These are phyloP conservation scores for Mylabris phalerata DNA, from an alignment of 1,140 invertebrate species.

Conservation along the genomic window DNA sequence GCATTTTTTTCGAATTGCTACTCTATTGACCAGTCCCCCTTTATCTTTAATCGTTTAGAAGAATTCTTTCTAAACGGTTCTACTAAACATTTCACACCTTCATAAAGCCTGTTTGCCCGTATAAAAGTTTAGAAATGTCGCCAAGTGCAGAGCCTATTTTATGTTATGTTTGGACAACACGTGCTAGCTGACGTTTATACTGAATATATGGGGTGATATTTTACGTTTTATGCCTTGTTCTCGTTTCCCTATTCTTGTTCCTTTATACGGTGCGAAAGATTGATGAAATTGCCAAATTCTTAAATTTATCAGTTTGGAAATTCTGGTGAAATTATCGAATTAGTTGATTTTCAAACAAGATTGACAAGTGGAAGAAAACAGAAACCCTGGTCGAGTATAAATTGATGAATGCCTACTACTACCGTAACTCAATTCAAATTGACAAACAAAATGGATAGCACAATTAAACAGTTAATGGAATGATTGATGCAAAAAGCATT, in stretches of 20 bases:
- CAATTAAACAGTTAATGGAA: constrained; percentile 37
- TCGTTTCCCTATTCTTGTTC: too few species aligned
- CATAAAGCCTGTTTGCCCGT: constrained; percentile 10
- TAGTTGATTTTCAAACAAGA: too few species aligned
- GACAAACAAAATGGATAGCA: constrained; percentile 36
- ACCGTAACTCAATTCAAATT: constrained; percentile 26
- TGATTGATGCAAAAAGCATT: constrained; percentile 31
- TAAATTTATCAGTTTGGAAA: too few species aligned
- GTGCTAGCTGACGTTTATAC: constrained; percentile 34
- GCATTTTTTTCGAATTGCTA: not conserved
- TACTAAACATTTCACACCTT: not conserved
- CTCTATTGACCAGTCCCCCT: not conserved
- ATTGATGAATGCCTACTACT: constrained; percentile 30
- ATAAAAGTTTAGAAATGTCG: constrained; percentile 29
- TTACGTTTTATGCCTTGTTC: constrained; percentile 29
- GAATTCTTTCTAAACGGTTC: too few species aligned
- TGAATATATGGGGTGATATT: constrained; percentile 32
- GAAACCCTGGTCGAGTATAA: constrained; percentile 3
- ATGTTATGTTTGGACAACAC: constrained; percentile 38
- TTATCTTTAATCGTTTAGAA: too few species aligned
- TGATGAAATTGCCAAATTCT: too few species aligned
- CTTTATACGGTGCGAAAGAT: too few species aligned
- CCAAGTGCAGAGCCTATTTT: constrained; percentile 32
- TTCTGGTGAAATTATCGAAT: too few species aligned
- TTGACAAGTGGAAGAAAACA: not conserved